Evolutionary conservation across 2,888 invertebrate species (phyloP).

Genomic region (Volucella inflata): DNA sequence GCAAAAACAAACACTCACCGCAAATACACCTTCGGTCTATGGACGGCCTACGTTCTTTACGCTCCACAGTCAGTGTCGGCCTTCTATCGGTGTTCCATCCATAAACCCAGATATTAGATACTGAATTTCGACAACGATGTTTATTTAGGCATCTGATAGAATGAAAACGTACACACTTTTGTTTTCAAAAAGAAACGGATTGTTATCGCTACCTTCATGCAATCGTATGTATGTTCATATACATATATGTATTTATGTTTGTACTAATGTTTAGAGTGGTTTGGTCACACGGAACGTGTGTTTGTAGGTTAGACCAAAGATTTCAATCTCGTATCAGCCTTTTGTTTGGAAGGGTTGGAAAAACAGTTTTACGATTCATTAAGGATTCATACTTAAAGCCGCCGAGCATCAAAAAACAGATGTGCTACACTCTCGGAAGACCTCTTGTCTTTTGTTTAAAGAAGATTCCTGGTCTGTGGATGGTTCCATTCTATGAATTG

Average conservation of each 20-base stretch:
- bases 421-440: constrained; percentile 18
- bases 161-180: constrained; percentile 31
- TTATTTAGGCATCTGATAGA: constrained; percentile 42
- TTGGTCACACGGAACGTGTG: not conserved
- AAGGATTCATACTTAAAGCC: constrained; percentile 35
- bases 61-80: too few species aligned
- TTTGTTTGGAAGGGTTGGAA: constrained; percentile 59
- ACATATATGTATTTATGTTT: constrained; percentile 7
- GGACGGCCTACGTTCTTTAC: not conserved
- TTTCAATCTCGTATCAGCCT: constrained; percentile 27
- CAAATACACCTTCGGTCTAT: constrained; percentile 48
- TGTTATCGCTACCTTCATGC: too few species aligned
- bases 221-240: not conserved
- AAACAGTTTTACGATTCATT: constrained; percentile 59
- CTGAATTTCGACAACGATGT: constrained; percentile 27
- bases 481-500: not conserved
- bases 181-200: constrained; percentile 14
- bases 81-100: too few species aligned
- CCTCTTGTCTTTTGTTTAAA: constrained; percentile 21
- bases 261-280: too few species aligned
- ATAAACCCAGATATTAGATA: constrained; percentile 4
- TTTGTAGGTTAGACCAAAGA: constrained; percentile 11
- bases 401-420: constrained; percentile 31
- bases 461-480: constrained; percentile 22
- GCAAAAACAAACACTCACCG: constrained; percentile 61